These are phyloP conservation scores for Yponomeuta sedellus DNA, from an alignment of 2,888 invertebrate genomes.

Conservation along the genomic window DNA sequence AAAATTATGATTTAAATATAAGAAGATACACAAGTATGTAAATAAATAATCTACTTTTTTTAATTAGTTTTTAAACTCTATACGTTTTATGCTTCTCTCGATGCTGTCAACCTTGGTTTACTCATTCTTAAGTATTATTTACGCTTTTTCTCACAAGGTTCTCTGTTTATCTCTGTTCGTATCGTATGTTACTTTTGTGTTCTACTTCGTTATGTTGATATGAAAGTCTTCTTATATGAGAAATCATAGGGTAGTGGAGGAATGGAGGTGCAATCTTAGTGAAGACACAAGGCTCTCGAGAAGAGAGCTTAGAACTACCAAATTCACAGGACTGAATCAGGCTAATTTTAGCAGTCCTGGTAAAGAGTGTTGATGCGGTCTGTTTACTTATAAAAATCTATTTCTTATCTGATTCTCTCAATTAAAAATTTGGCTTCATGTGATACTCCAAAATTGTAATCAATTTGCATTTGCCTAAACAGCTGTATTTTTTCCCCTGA, in stretches of 20 bases:
- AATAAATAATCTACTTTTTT: slow-evolving; percentile 22
- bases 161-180: slow-evolving; percentile 21
- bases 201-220: slow-evolving; percentile 31
- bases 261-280: slow-evolving; percentile 28
- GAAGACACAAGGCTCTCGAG: too few species aligned
- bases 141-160: slow-evolving; percentile 8
- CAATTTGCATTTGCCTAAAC: too few species aligned
- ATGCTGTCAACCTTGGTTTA: slow-evolving; percentile 24
- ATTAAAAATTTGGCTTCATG: too few species aligned
- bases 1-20: slow-evolving; percentile 29
- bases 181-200: slow-evolving; percentile 31
- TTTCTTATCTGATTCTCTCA: too few species aligned
- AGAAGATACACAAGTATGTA: slow-evolving; percentile 68
- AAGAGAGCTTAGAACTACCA: too few species aligned
- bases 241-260: slow-evolving; percentile 30
- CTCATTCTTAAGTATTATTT: slow-evolving; percentile 16
- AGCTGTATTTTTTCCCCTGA: too few species aligned
- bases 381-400: too few species aligned
- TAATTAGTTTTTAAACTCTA: slow-evolving; percentile 25
- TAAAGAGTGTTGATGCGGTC: too few species aligned
- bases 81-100: slow-evolving; percentile 7
- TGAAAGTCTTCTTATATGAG: slow-evolving; percentile 43
- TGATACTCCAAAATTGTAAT: too few species aligned
- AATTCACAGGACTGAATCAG: too few species aligned
- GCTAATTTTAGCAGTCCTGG: too few species aligned